Percentiles rank a stretch among this genome's conserved stretches.
These are phyloP conservation scores for Corythoichthys haematopterus DNA, from an alignment of 2,113 vertebrate species.

Conservation along the genomic window DNA sequence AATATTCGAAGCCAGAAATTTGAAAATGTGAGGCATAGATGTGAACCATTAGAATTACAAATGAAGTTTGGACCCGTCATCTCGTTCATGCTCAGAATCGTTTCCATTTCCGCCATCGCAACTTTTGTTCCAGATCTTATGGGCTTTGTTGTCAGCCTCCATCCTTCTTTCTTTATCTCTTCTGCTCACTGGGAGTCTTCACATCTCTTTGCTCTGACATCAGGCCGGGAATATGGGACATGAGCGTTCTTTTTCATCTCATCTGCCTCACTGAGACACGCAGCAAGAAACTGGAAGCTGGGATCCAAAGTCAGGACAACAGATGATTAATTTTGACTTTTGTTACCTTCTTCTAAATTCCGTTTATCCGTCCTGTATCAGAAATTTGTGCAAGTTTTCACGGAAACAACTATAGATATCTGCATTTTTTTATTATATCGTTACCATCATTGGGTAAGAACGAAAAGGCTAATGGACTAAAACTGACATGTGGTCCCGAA, in stretches of 20 bases:
- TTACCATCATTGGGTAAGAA: conserved; percentile 49
- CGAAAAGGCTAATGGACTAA: conserved; percentile 36
- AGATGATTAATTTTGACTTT: conserved; percentile 48
- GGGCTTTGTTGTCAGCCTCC: conserved; percentile 9
- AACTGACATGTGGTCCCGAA: not conserved
- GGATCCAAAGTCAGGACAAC: conserved; percentile 43
- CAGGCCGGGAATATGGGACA: conserved; percentile 36
- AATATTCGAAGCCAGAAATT: not conserved
- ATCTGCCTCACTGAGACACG: conserved; percentile 37
- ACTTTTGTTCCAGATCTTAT: conserved; percentile 29
- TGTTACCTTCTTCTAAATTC: not conserved
- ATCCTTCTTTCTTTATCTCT: conserved; percentile 1
- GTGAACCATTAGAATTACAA: conserved; percentile 29
- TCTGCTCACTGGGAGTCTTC: conserved; percentile 12
- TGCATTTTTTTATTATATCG: conserved; percentile 59
- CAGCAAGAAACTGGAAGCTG: conserved; percentile 34
- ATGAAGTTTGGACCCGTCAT: conserved; percentile 33
- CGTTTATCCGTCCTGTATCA: conserved; percentile 1
- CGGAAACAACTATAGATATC: conserved; percentile 38
- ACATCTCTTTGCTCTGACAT: conserved; percentile 22
- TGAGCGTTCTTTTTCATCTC: conserved; percentile 47
- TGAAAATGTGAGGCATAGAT: not conserved
- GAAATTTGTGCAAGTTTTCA: conserved; percentile 13
- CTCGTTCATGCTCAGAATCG: conserved; percentile 12
- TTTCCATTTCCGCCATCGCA: conserved; percentile 20